Evolutionary conservation across 2,888 invertebrate genomes (phyloP).

Genomic region (Drosophila paramelanica): DNA sequence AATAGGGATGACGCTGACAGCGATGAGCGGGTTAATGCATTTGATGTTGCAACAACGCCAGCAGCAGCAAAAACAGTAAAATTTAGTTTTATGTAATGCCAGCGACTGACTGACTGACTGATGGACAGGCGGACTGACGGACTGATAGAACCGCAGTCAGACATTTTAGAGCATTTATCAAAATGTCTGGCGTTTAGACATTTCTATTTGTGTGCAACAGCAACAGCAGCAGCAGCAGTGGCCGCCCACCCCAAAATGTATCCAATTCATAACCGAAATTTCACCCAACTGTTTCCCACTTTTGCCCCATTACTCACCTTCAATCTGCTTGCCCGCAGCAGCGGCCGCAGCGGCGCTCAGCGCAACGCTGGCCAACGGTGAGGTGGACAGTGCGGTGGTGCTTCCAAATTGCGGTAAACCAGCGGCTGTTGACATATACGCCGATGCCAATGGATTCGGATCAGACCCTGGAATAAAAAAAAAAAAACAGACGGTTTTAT

Average conservation of each 20-base stretch:
- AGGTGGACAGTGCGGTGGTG: conserved; percentile 87
- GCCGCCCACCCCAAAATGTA: not conserved
- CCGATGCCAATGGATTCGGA: conserved; percentile 87
- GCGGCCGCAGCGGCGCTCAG: conserved; percentile 91
- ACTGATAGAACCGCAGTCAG: conserved; percentile 45
- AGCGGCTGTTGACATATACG: conserved; percentile 87
- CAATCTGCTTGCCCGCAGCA: conserved; percentile 95
- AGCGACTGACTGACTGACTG: conserved; percentile 1
- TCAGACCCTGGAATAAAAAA: conserved; percentile 74
- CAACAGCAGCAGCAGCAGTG: not conserved
- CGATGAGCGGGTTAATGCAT: conserved; percentile 76
- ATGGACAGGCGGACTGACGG: conserved; percentile 15
- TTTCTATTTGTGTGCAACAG: conserved; percentile 59
- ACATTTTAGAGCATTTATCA: conserved; percentile 80
- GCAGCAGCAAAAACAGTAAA: conserved; percentile 34
- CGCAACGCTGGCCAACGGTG: conserved; percentile 88
- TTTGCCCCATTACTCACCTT: conserved; percentile 87
- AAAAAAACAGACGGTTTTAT: not conserved
- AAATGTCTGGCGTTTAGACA: conserved; percentile 75
- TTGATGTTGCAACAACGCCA: conserved; percentile 60
- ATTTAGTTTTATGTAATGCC: conserved; percentile 39
- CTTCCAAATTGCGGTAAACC: conserved; percentile 87
- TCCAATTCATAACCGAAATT: conserved; percentile 6
- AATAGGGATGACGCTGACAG: conserved; percentile 73
- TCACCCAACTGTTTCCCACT: not conserved